Conservation (phyloP, 2,888 invertebrate genomes). For the Griposia aprilina region DNA sequence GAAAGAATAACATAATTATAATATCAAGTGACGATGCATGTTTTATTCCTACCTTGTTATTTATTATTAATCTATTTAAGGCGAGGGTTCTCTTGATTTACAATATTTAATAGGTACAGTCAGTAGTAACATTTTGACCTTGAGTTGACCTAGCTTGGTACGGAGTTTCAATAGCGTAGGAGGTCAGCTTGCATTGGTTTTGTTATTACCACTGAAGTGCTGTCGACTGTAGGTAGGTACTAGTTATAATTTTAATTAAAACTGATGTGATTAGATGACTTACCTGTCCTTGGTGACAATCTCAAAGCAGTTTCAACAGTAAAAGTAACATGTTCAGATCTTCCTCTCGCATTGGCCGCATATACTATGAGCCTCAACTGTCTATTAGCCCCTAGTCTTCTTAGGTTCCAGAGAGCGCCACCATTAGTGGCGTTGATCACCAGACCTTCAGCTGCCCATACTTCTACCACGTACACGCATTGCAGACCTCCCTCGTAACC, state of each 20-base stretch:
- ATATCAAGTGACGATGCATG: no score
- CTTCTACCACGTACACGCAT: constrained; percentile 93
- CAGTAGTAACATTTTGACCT: background rate
- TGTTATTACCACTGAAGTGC: background rate
- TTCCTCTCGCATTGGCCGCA: constrained; percentile 95
- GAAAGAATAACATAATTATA: no score
- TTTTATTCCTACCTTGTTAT: background rate
- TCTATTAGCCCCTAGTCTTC: constrained; percentile 94
- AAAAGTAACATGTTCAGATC: constrained; percentile 92
- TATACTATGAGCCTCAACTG: constrained; percentile 94
- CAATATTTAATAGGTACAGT: background rate
- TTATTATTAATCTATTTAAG: background rate
- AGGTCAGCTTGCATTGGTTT: no score
- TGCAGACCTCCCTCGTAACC: constrained; percentile 95
- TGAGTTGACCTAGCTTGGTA: background rate
- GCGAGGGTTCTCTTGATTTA: no score
- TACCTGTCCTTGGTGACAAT: constrained; percentile 84
- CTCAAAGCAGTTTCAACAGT: constrained; percentile 84
- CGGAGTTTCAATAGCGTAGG: background rate
- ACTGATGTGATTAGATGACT: background rate
- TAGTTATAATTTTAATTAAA: background rate
- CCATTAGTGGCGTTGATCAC: constrained; percentile 93
- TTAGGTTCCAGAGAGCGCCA: constrained; percentile 94
- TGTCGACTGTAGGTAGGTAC: no score
- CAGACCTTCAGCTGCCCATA: constrained; percentile 91